Base-by-base conservation (phyloP, 2,113 vertebrate species). In the Epinephelus fuscoguttatus region DNA sequence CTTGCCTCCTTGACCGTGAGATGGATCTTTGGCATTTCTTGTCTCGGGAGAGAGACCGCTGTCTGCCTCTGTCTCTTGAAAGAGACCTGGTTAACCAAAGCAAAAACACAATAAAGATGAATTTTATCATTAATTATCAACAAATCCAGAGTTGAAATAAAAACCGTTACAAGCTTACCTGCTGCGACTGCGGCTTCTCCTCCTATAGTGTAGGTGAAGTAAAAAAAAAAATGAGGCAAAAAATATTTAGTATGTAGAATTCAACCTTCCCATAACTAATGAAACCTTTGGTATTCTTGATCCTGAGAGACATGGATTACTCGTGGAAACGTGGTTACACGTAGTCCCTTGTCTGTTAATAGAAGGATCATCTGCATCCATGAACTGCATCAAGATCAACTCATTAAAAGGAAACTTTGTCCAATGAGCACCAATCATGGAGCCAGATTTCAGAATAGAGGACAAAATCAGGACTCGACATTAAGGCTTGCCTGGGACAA, bases 21-120 rank as follows among this genome's bases (percentile, higher is more conserved):
- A 99, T 97, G 37, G 98, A 99, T 80, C 97, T 96, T 63, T 98
- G 98, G 66, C 97, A 97, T 94, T 99, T 99, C 95, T 97, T 98
- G 89, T 99, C 98, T 90, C 96, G 94, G 87, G 98, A 99, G 42
- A 98, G 92, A 80, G 98, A 99, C 37, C 98, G 96, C 88, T 98
- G 97, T 96, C 96, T 97, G 85, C 97, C 97, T 91, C 94, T 97
- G 88, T 99, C 98, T 96, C 96, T 98, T 90, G 98, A 99, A 88
- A 96, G 93, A 94, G 98, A 99, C 96, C 98, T 99, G 84, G 40
- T 76, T 18, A 68, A 70, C 10, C 40, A 71, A 23, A 10, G 6
- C 5, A 57, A 49, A 61, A 67, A 18, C 30, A 4, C 1, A 62
- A 1, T 42, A 3, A 2, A 67, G 6, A 61, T 30, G 2, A 69